Evolutionary conservation across 2,113 vertebrate genomes (phyloP).

Genomic region (Euleptes europaea): DNA sequence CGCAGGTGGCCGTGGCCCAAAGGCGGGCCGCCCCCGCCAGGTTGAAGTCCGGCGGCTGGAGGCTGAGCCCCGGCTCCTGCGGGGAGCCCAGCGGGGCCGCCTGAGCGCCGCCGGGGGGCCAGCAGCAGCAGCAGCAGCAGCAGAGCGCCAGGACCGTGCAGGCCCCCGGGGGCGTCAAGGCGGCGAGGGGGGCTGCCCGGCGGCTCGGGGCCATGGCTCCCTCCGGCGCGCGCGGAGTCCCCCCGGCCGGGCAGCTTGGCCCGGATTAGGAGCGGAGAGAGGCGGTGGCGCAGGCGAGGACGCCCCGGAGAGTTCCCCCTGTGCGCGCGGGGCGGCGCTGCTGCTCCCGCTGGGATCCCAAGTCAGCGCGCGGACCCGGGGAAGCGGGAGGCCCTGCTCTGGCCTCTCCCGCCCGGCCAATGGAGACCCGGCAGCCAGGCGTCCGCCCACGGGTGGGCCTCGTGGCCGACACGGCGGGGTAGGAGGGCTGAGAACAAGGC

Average conservation of each 20-base stretch:
- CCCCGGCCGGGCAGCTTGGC: too few relatives aligned
- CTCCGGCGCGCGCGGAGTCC: conserved; percentile 13
- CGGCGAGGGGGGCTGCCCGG: too few relatives aligned
- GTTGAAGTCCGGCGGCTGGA: conserved; percentile 91
- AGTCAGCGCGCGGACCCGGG: too few relatives aligned
- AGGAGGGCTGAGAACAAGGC: too few relatives aligned
- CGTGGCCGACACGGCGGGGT: too few relatives aligned
- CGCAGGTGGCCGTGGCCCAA: conserved; percentile 89
- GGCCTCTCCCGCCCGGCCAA: too few relatives aligned
- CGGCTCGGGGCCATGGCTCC: not conserved
- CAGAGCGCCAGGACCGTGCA: conserved; percentile 25
- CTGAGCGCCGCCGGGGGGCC: not conserved
- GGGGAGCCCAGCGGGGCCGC: not conserved
- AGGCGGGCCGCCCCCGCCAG: conserved; percentile 80
- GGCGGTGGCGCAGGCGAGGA: not conserved
- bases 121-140: not conserved
- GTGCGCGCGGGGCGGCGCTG: too few relatives aligned
- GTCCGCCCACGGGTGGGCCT: not conserved
- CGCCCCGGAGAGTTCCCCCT: too few relatives aligned
- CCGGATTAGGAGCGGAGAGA: not conserved
- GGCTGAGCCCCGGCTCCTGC: conserved; percentile 66
- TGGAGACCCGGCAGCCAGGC: not conserved
- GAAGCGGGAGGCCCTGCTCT: too few relatives aligned
- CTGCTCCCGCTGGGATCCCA: not conserved
- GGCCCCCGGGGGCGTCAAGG: not conserved